Base-by-base conservation (phyloP, 2,888 invertebrate genomes). In the Cerastoderma edule region DNA sequence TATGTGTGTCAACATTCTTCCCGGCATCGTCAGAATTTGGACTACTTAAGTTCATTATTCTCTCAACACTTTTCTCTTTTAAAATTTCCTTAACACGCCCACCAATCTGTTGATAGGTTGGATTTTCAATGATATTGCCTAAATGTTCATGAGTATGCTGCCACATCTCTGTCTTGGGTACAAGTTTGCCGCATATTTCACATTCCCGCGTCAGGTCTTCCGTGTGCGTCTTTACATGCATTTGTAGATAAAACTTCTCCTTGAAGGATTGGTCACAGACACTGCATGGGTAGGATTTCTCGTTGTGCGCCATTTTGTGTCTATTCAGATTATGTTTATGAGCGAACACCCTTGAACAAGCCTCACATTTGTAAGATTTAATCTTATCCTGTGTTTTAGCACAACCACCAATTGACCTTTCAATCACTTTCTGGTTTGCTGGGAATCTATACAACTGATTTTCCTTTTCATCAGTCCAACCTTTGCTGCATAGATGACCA, bases 31-130 rank as follows among this genome's bases (percentile, higher is more conserved):
- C n/a, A n/a, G n/a, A n/a, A 27, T 13, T 66, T 39, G 28, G 30
- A 44, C 28, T 28, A n/a, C 39, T 63, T 35, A 46, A 16, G n/a
- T 53, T 60, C 27, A 44, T 16, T 33, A 24, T 27, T 30, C 32
- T 28, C 27, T 57, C 28, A 24, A 30, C 27, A 10, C 57, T 54
- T 39, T 80, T 68, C 16, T 66, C 72, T 19, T 67, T 64, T 32
- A 80, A 22, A 2, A 80, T 72, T 53, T 80, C 77, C 13, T 75
- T 50, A 8, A 80, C 80, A 13, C 75, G 46, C 1, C 60, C 27
- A 8, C 77, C 77, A 24, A 80, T 80, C 65, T 80, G 72, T 44
- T 60, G 50, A 54, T 77, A 80, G 5, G 80, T 77, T 24, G 80
- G 80, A 53, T 80, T 80, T 19, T 67, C 69, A 2, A 44, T 48